Conservation (phyloP, 1,140 invertebrate species). For the Xylocopa sonorina region DNA sequence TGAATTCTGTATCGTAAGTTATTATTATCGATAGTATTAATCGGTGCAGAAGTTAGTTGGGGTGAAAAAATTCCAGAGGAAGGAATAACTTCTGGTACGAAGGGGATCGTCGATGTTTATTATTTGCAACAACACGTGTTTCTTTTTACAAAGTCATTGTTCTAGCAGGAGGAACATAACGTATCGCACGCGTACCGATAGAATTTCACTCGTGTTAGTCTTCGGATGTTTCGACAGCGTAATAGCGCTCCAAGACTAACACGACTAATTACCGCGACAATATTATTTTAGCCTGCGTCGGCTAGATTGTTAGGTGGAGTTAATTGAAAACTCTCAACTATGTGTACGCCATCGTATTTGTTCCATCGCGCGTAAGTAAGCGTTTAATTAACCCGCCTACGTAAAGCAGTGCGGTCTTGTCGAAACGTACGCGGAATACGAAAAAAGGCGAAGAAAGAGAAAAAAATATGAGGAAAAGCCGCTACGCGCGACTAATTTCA, state of each 20-base stretch:
- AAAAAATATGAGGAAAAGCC: not conserved
- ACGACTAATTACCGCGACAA: constrained; percentile 22
- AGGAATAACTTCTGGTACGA: too few relatives aligned
- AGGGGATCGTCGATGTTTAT: not conserved
- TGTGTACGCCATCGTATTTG: constrained; percentile 2
- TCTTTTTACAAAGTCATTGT: not conserved
- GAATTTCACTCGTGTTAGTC: too few relatives aligned
- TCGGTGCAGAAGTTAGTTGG: too few relatives aligned
- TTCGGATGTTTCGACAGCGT: too few relatives aligned
- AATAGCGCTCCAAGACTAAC: too few relatives aligned
- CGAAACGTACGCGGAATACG: not conserved
- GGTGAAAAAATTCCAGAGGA: too few relatives aligned
- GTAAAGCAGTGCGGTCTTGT: not conserved
- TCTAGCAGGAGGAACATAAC: not conserved
- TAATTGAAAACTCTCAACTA: not conserved
- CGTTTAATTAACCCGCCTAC: constrained; percentile 33
- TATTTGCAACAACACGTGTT: not conserved
- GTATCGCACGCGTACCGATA: not conserved
- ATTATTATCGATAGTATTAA: too few relatives aligned
- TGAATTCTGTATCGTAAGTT: not conserved
- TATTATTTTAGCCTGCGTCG: constrained; percentile 16
- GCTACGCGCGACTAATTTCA: too few relatives aligned
- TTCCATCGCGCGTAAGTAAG: constrained; percentile 43
- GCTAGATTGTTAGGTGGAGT: constrained; percentile 3
- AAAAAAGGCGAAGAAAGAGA: not conserved